Evolutionary conservation across 1,140 invertebrate genomes (phyloP).

Genomic region (Trypoxylus dichotomus): DNA sequence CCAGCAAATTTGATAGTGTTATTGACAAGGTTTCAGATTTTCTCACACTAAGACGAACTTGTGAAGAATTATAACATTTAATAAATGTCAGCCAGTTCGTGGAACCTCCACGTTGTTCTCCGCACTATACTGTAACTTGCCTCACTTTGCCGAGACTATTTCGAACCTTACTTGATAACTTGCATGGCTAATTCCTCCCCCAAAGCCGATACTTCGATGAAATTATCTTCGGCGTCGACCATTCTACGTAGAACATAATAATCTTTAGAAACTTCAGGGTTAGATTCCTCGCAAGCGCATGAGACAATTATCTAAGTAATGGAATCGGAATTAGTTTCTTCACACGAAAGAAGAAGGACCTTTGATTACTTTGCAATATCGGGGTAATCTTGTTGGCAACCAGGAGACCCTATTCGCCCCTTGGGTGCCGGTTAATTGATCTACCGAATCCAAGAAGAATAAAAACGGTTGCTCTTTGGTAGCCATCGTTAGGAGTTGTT

Average conservation of each 20-base stretch:
- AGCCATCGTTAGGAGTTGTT: conserved; percentile 85
- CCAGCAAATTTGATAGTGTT: no score
- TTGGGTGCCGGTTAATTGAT: conserved; percentile 92
- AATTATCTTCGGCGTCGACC: conserved; percentile 88
- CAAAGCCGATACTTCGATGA: conserved; percentile 89
- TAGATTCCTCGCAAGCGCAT: conserved; percentile 83
- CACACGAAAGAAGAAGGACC: no score
- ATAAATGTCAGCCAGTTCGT: no score
- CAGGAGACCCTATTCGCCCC: conserved; percentile 94
- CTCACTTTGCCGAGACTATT: no score
- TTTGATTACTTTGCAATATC: conserved; percentile 79
- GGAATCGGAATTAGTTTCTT: not conserved
- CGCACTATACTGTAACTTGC: no score
- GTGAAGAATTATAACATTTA: no score
- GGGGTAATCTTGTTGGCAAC: conserved; percentile 88
- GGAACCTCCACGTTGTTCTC: no score
- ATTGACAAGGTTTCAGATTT: no score
- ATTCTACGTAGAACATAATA: conserved; percentile 85
- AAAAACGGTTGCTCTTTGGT: conserved; percentile 79
- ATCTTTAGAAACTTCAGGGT: conserved; percentile 82
- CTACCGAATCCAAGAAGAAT: conserved; percentile 89
- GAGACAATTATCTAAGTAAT: conserved; percentile 80
- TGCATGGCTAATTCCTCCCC: conserved; percentile 92
- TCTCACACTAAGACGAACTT: no score
- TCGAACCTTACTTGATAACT: conserved; percentile 84